These are phyloP conservation scores for Polyergus mexicanus DNA, from an alignment of 1,140 invertebrate genomes.

Conservation along the genomic window DNA sequence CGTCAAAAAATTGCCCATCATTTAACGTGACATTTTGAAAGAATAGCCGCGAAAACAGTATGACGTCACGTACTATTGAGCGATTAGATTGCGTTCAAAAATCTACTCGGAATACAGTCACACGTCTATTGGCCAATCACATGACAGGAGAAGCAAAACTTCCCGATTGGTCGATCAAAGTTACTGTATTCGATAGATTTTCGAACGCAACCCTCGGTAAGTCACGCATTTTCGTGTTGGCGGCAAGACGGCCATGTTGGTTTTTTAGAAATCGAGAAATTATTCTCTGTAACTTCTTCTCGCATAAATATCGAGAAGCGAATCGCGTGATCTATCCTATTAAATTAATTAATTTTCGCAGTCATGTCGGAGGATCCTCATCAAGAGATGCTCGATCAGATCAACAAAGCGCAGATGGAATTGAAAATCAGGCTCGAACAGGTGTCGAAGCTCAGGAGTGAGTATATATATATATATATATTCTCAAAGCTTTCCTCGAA, in stretches of 20 bases:
- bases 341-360: neutral
- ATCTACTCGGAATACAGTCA: no score
- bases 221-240: neutral
- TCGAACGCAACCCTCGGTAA: no score
- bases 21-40: no score
- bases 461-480: neutral
- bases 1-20: no score
- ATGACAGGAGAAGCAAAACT: no score
- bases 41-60: no score
- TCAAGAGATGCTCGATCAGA: slow-evolving; percentile 5
- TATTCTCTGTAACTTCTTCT: neutral
- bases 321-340: neutral
- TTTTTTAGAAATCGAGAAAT: neutral
- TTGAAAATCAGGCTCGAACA: slow-evolving; percentile 59
- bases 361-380: neutral
- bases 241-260: neutral
- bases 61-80: no score
- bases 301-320: neutral
- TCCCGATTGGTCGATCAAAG: no score
- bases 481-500: no score
- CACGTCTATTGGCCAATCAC: no score
- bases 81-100: no score
- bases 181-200: no score
- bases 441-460: slow-evolving; percentile 62
- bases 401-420: slow-evolving; percentile 32